These are phyloP conservation scores for Patella pellucida DNA, from an alignment of 2,888 invertebrate genomes.

Conservation along the genomic window DNA sequence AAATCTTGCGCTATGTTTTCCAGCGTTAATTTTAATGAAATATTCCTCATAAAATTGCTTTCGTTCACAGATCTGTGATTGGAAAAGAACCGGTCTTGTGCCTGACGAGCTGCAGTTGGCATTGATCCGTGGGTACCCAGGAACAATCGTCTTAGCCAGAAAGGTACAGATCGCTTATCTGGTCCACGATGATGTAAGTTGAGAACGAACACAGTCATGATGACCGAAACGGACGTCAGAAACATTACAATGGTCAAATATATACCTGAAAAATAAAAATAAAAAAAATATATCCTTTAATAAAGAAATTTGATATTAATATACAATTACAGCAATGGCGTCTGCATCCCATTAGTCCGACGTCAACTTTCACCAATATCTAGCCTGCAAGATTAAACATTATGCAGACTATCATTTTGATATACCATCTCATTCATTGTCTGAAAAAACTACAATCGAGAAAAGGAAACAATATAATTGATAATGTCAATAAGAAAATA, in stretches of 20 bases:
- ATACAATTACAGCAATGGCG: too few species aligned
- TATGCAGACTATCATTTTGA: too few species aligned
- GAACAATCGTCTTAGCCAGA: conserved; percentile 71
- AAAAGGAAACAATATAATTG: too few species aligned
- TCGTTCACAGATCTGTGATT: conserved; percentile 29
- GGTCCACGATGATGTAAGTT: conserved; percentile 76
- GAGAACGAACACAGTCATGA: conserved; percentile 75
- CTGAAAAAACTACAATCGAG: too few species aligned
- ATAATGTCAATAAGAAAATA: too few species aligned
- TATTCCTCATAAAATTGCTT: conserved; percentile 55
- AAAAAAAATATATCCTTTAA: neutral
- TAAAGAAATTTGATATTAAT: too few species aligned
- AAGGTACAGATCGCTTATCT: conserved; percentile 72
- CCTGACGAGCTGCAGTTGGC: conserved; percentile 6
- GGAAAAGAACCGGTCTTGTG: neutral
- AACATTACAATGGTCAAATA: conserved; percentile 76
- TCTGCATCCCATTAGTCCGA: too few species aligned
- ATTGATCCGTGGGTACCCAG: conserved; percentile 37
- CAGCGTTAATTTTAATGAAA: conserved; percentile 67
- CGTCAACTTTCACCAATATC: too few species aligned
- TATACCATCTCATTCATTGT: too few species aligned
- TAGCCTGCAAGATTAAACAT: too few species aligned
- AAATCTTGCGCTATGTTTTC: conserved; percentile 70
- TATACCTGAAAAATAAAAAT: conserved; percentile 71
- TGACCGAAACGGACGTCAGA: conserved; percentile 75